A percentile compares a stretch with the other conserved stretches of the same genome.
Conservation (phyloP, 1,140 invertebrate species). For the Drosophila mojavensis region DNA sequence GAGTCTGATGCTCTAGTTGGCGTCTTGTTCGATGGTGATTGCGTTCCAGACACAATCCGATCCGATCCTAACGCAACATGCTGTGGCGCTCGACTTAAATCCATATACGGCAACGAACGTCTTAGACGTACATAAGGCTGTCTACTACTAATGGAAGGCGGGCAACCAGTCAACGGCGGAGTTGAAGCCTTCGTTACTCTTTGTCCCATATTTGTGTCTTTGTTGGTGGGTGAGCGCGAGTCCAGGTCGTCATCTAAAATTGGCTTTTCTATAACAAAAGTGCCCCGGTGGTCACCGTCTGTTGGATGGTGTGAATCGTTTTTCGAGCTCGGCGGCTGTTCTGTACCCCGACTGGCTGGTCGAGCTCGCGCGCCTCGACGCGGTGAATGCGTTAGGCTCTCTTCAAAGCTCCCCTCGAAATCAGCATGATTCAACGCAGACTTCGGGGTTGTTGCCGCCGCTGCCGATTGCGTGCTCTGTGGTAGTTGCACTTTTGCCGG, state of each 20-base stretch:
- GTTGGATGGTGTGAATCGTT: not conserved
- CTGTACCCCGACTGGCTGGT: not conserved
- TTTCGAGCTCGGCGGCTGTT: not conserved
- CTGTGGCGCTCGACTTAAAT: not conserved
- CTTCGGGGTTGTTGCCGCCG: not conserved
- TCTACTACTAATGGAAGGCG: not conserved
- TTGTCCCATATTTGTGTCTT: not conserved
- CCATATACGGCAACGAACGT: not conserved
- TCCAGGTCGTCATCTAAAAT: not conserved
- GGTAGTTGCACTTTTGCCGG: not conserved
- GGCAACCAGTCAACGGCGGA: not conserved
- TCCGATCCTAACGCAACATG: conserved; percentile 19
- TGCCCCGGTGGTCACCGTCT: not conserved
- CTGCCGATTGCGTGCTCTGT: not conserved
- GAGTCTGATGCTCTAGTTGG: no score
- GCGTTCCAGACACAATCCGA: conserved; percentile 46
- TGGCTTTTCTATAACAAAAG: not conserved
- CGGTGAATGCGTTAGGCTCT: not conserved
- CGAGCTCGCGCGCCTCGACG: not conserved
- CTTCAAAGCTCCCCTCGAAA: not conserved
- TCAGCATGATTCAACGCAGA: not conserved
- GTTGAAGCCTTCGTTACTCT: not conserved
- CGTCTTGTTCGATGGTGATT: conserved; percentile 1
- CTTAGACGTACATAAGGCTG: not conserved
- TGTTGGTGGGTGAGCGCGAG: not conserved